Percentiles rank a stretch among this genome's conserved stretches.
phyloP scores from a whole-genome alignment of 1,140 invertebrate species.

The Halesus radiatus region DNA sequence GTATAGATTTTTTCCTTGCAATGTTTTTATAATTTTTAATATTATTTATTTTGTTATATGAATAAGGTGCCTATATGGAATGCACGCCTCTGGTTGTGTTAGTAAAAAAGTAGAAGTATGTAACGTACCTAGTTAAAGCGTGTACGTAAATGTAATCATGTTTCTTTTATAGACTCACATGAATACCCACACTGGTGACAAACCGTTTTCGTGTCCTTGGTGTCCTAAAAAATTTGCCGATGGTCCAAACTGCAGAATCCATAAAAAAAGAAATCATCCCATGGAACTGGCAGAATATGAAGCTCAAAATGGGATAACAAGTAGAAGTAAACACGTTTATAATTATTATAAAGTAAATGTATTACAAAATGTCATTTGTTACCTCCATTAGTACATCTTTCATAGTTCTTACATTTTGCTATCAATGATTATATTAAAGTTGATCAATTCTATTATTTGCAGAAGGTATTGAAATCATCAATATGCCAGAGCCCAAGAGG shows the following conservation, averaged over 20 bases:
- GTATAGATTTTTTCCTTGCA: too few relatives aligned
- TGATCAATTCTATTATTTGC: not conserved
- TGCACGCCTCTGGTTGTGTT: too few relatives aligned
- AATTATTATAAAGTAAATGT: too few relatives aligned
- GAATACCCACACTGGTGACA: conserved; percentile 51
- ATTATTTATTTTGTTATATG: too few relatives aligned
- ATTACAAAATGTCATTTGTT: too few relatives aligned
- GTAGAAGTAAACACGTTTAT: not conserved
- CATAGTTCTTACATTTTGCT: not conserved
- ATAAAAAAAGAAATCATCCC: conserved; percentile 52
- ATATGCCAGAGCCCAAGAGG: not conserved
- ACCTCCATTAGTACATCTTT: too few relatives aligned
- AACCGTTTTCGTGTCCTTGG: conserved; percentile 50
- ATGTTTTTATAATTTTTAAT: too few relatives aligned
- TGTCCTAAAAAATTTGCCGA: conserved; percentile 50
- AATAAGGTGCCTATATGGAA: too few relatives aligned
- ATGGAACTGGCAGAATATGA: conserved; percentile 52
- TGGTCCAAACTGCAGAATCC: conserved; percentile 52
- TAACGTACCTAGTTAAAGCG: too few relatives aligned
- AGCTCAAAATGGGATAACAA: conserved; percentile 37
- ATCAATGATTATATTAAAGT: not conserved
- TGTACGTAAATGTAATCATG: not conserved
- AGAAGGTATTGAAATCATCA: not conserved
- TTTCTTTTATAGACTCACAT: conserved; percentile 48
- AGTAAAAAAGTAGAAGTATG: too few relatives aligned